Evolutionary conservation across 1,140 invertebrate genomes (phyloP).

Genomic region (Subanguina moxae): DNA sequence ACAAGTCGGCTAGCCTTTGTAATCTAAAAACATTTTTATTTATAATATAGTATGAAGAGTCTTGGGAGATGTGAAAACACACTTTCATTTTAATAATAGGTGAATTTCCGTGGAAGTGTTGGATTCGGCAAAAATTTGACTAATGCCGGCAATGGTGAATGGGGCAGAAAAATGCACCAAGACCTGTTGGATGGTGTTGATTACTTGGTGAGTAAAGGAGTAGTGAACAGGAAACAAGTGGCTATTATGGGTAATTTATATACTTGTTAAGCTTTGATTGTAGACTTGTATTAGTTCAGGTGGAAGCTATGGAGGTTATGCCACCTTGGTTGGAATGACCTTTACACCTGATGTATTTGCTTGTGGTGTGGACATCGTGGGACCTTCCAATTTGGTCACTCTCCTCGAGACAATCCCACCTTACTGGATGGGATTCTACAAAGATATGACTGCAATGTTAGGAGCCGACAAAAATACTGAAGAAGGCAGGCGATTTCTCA

Average conservation of each 20-base stretch:
- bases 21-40: too few relatives aligned
- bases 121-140: conserved; percentile 56
- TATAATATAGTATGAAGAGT: too few relatives aligned
- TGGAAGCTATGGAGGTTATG: conserved; percentile 56
- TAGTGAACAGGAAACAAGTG: conserved; percentile 44
- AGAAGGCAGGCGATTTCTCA: conserved; percentile 20
- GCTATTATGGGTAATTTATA: conserved; percentile 49
- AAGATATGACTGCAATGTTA: conserved; percentile 57
- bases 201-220: conserved; percentile 51
- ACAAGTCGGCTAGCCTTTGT: too few relatives aligned
- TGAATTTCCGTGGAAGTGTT: conserved; percentile 56
- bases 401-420: conserved; percentile 57
- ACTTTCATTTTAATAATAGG: too few relatives aligned
- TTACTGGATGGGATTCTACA: conserved; percentile 57
- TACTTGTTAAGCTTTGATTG: background rate
- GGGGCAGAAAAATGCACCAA: conserved; percentile 58
- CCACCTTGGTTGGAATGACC: conserved; percentile 58
- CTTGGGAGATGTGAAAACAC: too few relatives aligned
- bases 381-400: conserved; percentile 55
- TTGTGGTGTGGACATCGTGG: conserved; percentile 58
- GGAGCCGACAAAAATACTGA: conserved; percentile 53
- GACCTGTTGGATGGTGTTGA: conserved; percentile 57
- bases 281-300: conserved; percentile 20
- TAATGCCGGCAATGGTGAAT: conserved; percentile 58
- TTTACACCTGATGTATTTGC: conserved; percentile 59